Evolutionary conservation across 1,140 invertebrate genomes (phyloP), one percentile per base, ranked within the genome.

Genomic region (Choristoneura fumiferana): DNA sequence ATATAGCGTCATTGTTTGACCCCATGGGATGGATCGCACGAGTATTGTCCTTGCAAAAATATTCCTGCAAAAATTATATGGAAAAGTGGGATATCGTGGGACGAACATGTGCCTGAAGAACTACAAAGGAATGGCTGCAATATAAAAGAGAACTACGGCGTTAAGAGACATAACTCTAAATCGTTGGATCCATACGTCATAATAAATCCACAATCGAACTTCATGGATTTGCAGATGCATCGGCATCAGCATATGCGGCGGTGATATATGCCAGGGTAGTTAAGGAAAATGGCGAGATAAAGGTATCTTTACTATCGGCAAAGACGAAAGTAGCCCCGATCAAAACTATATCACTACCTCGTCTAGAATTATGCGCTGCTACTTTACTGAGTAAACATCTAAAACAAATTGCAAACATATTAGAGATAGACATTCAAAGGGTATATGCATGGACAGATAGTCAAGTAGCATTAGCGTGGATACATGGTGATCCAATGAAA

Each of bases 171-270:
- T 52, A 8, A 22, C 2, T 10, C 2, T 52, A 4, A 15, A 15
- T 8, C 17, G 45, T 9, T 52, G 45, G 45, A 29, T 52, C 4
- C 4, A 33, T 10, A 29, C 18, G 1, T 1, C 9, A 22, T 22
- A 34, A 35, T 45, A 17, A 15, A 9, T 9, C 17, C 8, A n/a
- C 1, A 10, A 29, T 52, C 22, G 17, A 52, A n/a, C 45, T 52
- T 4, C 45, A 52, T 14, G 45, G 45, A 33, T 82, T 80, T 64
- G 39, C 63, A 2, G 79, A 82, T 63, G 69, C 75, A 0, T 71
- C 65, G 8, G 34, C 29, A 6, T 22, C 22, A 22, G 65, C 69
- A 9, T 76, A 74, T 53, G 64, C 62, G 0, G 67, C 73, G 9
- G 18, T 40, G 13, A 33, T 29, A 22, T 39, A 36, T n/a, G 1